Conservation (phyloP, 2,113 vertebrate species). For the Heterotilapia buettikoferi region DNA sequence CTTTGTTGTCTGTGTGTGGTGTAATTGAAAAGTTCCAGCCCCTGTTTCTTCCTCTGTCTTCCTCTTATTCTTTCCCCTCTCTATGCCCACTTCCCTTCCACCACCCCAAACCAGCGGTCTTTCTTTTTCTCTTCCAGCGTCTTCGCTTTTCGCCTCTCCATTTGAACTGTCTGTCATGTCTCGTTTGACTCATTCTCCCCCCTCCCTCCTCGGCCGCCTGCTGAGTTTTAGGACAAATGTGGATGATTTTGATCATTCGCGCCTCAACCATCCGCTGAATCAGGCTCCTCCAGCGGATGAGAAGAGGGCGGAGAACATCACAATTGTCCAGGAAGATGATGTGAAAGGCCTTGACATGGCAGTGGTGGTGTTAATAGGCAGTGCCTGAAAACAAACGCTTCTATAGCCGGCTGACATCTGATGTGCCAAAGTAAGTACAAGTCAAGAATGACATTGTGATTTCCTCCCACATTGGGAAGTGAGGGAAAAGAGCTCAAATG, state of each 20-base stretch:
- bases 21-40: constrained; percentile 70
- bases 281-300: constrained; percentile 1
- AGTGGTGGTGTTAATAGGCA: constrained; percentile 25
- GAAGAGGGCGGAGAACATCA: not conserved
- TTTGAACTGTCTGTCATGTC: constrained; percentile 44
- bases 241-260: constrained; percentile 49
- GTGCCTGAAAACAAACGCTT: constrained; percentile 7
- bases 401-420: not conserved
- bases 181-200: constrained; percentile 32
- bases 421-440: constrained; percentile 41
- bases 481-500: not conserved
- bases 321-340: constrained; percentile 28
- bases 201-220: constrained; percentile 1
- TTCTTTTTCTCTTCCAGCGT: not conserved
- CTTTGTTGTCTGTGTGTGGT: constrained; percentile 67
- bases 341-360: constrained; percentile 34
- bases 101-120: not conserved
- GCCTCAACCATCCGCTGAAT: constrained; percentile 30
- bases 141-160: not conserved
- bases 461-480: not conserved
- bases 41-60: constrained; percentile 22
- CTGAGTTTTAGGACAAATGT: constrained; percentile 52
- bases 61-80: constrained; percentile 19
- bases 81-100: constrained; percentile 13
- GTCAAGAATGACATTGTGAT: constrained; percentile 30